These are phyloP conservation scores for Neofelis nebulosa DNA, from an alignment of 2,113 vertebrate species.

Conservation along the genomic window DNA sequence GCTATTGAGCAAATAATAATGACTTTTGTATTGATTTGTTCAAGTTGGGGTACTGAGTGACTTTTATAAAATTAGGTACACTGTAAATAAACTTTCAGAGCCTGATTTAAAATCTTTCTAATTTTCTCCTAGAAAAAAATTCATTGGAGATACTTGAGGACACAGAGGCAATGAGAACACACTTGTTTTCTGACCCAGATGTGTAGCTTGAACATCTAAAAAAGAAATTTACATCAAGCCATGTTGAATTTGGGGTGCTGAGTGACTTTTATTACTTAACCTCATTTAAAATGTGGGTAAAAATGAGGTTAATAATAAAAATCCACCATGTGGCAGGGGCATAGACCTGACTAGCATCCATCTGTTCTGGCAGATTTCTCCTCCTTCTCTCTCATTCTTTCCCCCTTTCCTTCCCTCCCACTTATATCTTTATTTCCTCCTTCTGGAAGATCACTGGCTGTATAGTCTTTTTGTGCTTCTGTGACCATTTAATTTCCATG, in stretches of 20 bases:
- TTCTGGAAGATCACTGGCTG: background rate
- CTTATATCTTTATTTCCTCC: background rate
- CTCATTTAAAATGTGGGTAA: background rate
- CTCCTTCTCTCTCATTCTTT: background rate
- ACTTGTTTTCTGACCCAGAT: background rate
- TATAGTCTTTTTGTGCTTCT: background rate
- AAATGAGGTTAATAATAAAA: background rate
- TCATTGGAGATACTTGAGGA: constrained; percentile 21
- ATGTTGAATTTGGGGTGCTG: background rate
- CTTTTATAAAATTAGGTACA: background rate
- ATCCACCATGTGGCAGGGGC: background rate
- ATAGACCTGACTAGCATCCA: background rate
- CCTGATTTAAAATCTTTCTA: constrained; percentile 9
- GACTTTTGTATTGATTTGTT: background rate
- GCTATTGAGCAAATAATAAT: background rate
- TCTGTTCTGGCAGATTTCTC: background rate
- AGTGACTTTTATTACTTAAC: background rate
- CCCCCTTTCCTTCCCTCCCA: background rate
- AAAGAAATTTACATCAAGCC: background rate
- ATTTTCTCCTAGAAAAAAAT: background rate
- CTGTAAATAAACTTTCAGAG: background rate
- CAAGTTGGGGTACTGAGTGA: background rate
- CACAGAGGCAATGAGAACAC: background rate
- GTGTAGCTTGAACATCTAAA: background rate
- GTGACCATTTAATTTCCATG: background rate